Conservation (phyloP, 2,797 vertebrate genomes). For the Cyprinodon diabolis region DNA sequence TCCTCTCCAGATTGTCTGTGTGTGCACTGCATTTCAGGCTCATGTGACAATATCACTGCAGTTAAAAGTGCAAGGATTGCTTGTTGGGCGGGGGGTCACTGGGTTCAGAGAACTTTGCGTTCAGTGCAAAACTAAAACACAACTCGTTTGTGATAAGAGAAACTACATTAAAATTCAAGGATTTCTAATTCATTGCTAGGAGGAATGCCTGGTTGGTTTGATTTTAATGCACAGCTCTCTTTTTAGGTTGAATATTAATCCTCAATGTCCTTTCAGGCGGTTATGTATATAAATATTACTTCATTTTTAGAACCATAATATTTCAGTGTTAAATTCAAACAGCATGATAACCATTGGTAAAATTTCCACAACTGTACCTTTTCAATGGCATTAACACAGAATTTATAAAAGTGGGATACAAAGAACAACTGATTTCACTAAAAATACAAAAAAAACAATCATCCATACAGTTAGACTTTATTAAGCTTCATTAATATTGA, state of each 20-base stretch:
- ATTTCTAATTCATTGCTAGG: conserved; percentile 46
- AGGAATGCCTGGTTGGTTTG: conserved; percentile 27
- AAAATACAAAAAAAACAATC: neutral
- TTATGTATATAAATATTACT: neutral
- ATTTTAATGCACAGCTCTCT: conserved; percentile 18
- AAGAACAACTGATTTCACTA: too few relatives aligned
- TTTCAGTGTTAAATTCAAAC: neutral
- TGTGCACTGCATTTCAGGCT: conserved; percentile 55
- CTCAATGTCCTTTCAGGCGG: conserved; percentile 6
- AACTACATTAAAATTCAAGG: conserved; percentile 48
- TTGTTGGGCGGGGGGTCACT: conserved; percentile 62
- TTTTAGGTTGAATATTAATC: neutral
- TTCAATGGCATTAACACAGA: too few relatives aligned
- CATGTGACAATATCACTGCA: conserved; percentile 73
- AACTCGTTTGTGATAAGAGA: conserved; percentile 38
- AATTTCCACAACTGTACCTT: neutral
- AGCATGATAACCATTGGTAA: neutral
- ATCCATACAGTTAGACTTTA: neutral
- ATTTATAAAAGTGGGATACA: too few relatives aligned
- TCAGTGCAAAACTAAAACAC: conserved; percentile 48
- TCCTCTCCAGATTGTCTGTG: conserved; percentile 60
- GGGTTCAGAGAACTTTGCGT: conserved; percentile 56
- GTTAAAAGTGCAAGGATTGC: conserved; percentile 70
- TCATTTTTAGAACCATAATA: too few relatives aligned
- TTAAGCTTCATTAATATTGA: neutral